Evolutionary conservation across 2,113 vertebrate genomes (phyloP), one percentile per base, ranked within the genome.

Genomic region (Petrocephalus zakoni): DNA sequence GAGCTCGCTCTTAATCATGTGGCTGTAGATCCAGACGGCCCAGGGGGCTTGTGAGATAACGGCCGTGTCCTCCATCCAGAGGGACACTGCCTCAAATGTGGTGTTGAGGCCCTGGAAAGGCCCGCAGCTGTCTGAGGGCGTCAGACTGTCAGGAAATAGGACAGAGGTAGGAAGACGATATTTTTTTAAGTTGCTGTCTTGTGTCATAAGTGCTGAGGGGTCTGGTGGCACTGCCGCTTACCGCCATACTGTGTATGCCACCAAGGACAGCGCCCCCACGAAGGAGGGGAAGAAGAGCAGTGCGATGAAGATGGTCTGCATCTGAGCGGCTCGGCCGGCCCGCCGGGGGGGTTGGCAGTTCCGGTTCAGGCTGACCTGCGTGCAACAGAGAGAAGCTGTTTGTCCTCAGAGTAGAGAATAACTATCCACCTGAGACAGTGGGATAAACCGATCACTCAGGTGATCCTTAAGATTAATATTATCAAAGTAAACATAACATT

Each of bases 231-330:
- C 19, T 29, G 11, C 17, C 29, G 19, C 92, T 7, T 96, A 99
- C 98, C 96, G 97, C 98, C 98, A 99, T 84, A 97, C 55, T 10
- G 95, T 97, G 94, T 97, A 95, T 9, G 93, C 97, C 81, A 96
- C 90, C 0, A 97, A 94, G 82, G 94, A 95, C 68, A 99, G 90
- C 0, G 96, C 95, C 9, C 98, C 98, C 0, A 94, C 75, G 53
- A 97, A 97, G 88, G 95, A 98, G 0, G 98, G 98, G 90, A 98
- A 97, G 89, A 99, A 98, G 10, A 99, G 95, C 19, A 99, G 92
- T 29, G 95, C 91, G 21, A 98, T 95, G 92, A 98, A 98, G 90
- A 96, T 92, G 0, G 98, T 99, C 89, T 95, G 96, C 97, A 99
- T 99, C 86, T 99, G 97, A 11, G 97, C 96, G 5, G 98, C 98